Evolutionary conservation across 2,888 invertebrate genomes (phyloP).

Genomic region (Patella pellucida): DNA sequence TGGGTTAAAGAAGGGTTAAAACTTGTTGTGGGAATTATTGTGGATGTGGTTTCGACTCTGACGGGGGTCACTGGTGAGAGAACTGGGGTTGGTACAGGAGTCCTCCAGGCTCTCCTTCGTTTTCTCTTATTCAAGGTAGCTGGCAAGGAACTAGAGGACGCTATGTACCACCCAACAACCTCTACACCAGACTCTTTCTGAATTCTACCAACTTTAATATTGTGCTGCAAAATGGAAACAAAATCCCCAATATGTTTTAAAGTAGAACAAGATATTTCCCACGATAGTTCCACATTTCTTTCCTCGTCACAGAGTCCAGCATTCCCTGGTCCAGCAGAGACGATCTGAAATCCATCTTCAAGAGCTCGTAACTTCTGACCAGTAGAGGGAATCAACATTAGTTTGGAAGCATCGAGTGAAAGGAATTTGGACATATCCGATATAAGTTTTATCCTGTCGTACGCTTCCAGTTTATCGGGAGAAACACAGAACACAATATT

Average conservation of each 20-base stretch:
- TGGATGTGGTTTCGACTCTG: constrained; percentile 4
- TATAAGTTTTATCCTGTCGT: constrained; percentile 27
- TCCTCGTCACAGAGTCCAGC: constrained; percentile 19
- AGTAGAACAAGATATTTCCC: constrained; percentile 35
- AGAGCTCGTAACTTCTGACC: constrained; percentile 24
- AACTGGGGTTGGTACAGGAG: constrained; percentile 33
- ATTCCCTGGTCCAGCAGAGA: constrained; percentile 38
- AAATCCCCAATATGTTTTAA: constrained; percentile 36
- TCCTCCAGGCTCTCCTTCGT: constrained; percentile 20
- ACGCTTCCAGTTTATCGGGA: constrained; percentile 22
- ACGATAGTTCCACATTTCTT: constrained; percentile 34
- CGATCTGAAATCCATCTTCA: constrained; percentile 30
- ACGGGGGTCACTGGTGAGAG: constrained; percentile 26
- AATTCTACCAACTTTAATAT: constrained; percentile 38
- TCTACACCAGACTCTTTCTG: constrained; percentile 31
- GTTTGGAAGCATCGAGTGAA: constrained; percentile 23
- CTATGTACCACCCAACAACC: constrained; percentile 42
- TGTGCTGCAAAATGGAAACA: constrained; percentile 39
- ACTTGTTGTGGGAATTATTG: constrained; percentile 1
- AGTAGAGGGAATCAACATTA: constrained; percentile 26
- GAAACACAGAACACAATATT: constrained; percentile 35
- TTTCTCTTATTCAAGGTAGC: constrained; percentile 21
- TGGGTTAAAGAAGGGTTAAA: neutral
- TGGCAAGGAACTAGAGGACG: constrained; percentile 25
- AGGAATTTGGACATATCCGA: constrained; percentile 36